Percentiles rank a stretch among this genome's conserved stretches.
phyloP scores from a whole-genome alignment of 2,888 invertebrate genomes.

The Perithous albicinctus region DNA sequence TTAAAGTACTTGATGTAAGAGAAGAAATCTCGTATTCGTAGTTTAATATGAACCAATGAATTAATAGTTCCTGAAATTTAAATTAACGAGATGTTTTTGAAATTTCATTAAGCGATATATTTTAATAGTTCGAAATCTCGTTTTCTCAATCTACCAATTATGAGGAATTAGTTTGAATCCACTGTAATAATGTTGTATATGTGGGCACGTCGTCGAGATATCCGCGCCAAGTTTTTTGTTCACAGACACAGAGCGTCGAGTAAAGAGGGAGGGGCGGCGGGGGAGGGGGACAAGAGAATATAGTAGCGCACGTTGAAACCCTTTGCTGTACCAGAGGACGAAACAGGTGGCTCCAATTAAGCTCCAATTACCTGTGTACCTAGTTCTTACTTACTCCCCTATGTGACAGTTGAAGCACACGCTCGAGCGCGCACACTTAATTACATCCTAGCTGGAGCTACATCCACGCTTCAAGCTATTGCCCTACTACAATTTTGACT shows the following conservation, averaged over 20 bases:
- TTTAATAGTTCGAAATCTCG: neutral
- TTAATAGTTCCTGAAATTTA: neutral
- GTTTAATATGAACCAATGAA: neutral
- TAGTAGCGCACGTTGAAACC: conserved; percentile 59
- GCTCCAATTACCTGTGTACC: conserved; percentile 77
- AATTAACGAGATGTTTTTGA: neutral
- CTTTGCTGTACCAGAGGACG: conserved; percentile 65
- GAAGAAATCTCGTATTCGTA: neutral
- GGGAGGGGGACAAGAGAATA: conserved; percentile 15
- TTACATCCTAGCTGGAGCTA: conserved; percentile 61
- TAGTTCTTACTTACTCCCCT: conserved; percentile 73
- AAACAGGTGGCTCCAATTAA: conserved; percentile 78
- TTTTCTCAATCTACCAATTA: conserved; percentile 32
- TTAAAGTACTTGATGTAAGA: neutral
- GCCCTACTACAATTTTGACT: conserved; percentile 24
- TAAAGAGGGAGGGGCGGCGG: conserved; percentile 25
- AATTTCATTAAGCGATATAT: neutral
- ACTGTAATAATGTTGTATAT: neutral
- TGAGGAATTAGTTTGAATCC: conserved; percentile 3
- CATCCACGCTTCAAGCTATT: conserved; percentile 15
- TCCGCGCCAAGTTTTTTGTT: conserved; percentile 27
- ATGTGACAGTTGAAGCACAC: conserved; percentile 67
- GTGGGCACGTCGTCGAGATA: neutral
- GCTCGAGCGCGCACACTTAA: conserved; percentile 67
- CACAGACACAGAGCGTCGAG: conserved; percentile 25